phyloP scores from a whole-genome alignment of 2,797 vertebrate species.

The Choloepus didactylus region DNA sequence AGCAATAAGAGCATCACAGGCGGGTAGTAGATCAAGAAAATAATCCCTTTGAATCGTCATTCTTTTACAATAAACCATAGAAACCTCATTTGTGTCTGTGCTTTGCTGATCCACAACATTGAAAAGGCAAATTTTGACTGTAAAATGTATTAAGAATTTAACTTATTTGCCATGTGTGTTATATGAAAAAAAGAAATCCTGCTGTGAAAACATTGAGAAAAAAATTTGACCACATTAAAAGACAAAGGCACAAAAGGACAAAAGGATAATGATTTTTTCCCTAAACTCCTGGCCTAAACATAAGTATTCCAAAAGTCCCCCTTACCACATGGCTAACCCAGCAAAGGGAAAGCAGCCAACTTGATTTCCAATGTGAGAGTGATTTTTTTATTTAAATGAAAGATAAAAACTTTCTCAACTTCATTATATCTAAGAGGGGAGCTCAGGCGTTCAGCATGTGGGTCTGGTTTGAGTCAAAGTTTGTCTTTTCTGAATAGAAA shows the following conservation, averaged over 20 bases:
- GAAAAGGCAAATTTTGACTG: slow-evolving; percentile 83
- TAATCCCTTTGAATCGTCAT: slow-evolving; percentile 82
- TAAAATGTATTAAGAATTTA: slow-evolving; percentile 86
- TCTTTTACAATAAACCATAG: slow-evolving; percentile 83
- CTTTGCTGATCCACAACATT: slow-evolving; percentile 82
- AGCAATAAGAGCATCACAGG: slow-evolving; percentile 73
- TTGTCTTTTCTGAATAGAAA: slow-evolving; percentile 90
- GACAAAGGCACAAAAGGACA: slow-evolving; percentile 80
- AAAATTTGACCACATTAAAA: slow-evolving; percentile 79
- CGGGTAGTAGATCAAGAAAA: slow-evolving; percentile 77
- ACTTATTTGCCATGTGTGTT: slow-evolving; percentile 81
- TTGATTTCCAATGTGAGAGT: slow-evolving; percentile 88
- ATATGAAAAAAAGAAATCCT: slow-evolving; percentile 7
- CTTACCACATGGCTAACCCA: slow-evolving; percentile 87
- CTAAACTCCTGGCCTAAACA: slow-evolving; percentile 78
- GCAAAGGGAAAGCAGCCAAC: slow-evolving; percentile 86
- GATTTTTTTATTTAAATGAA: slow-evolving; percentile 87
- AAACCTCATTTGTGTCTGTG: slow-evolving; percentile 81
- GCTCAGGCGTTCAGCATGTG: slow-evolving; percentile 88
- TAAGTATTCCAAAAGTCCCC: slow-evolving; percentile 82
- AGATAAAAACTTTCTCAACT: slow-evolving; percentile 89
- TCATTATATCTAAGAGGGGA: slow-evolving; percentile 87
- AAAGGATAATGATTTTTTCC: slow-evolving; percentile 77
- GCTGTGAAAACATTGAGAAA: slow-evolving; percentile 83
- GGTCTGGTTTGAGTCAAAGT: slow-evolving; percentile 91